Conservation (phyloP, 53 echinoderm and acorn worm genomes). For the Henricia sp. region DNA sequence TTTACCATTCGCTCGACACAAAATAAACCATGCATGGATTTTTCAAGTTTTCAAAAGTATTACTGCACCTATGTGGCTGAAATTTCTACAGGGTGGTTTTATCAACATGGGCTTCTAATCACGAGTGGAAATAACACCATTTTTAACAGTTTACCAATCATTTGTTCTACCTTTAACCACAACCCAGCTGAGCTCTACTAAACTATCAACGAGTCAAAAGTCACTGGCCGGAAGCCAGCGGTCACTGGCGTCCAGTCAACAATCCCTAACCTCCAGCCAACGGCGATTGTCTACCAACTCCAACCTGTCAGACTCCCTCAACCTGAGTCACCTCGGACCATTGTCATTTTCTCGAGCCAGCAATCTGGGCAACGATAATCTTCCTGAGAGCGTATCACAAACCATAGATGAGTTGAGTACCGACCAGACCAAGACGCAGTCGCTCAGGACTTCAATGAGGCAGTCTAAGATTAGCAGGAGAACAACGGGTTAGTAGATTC, state of each 20-base stretch:
- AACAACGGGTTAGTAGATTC: slow-evolving; percentile 56
- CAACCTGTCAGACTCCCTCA: slow-evolving; percentile 39
- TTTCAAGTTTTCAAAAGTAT: too few species aligned
- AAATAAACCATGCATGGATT: too few species aligned
- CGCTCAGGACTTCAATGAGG: slow-evolving; percentile 58
- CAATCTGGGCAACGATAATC: slow-evolving; percentile 43
- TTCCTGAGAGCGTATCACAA: slow-evolving; percentile 73
- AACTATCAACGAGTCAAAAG: background rate
- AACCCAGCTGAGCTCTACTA: background rate
- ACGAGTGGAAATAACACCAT: too few species aligned
- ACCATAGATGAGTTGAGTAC: slow-evolving; percentile 88
- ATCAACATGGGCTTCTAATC: too few species aligned
- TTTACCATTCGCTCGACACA: too few species aligned
- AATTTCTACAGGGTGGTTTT: background rate
- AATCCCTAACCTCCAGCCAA: slow-evolving; percentile 40
- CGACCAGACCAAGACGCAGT: slow-evolving; percentile 48
- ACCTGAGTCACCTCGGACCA: slow-evolving; percentile 36
- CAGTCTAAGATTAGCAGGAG: slow-evolving; percentile 58
- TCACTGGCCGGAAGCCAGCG: slow-evolving; percentile 40
- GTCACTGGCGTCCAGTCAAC: slow-evolving; percentile 63
- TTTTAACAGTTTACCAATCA: background rate
- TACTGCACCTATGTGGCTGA: too few species aligned
- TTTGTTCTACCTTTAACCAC: background rate
- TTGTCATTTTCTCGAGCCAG: slow-evolving; percentile 21
- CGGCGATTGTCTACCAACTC: background rate